Percentiles rank a stretch among this genome's conserved stretches.
Conservation (phyloP, 1,140 invertebrate genomes). For the Diprion similis region DNA sequence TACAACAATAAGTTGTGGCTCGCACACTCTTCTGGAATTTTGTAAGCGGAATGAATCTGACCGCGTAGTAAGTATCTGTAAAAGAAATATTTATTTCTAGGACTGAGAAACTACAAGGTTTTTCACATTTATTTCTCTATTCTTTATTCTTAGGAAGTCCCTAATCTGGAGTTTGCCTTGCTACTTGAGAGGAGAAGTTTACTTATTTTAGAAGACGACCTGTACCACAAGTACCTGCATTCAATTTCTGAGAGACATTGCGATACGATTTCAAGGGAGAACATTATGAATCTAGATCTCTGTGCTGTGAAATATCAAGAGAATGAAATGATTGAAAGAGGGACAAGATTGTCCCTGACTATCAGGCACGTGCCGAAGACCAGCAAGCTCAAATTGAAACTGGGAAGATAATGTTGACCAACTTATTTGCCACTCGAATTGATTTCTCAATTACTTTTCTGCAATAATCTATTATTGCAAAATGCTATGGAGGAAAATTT, state of each 20-base stretch:
- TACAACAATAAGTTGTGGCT: constrained; percentile 91
- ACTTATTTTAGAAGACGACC: constrained; percentile 81
- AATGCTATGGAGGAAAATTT: not conserved
- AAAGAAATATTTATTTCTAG: constrained; percentile 10
- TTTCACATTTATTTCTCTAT: constrained; percentile 23
- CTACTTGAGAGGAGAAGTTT: constrained; percentile 89
- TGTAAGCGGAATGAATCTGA: constrained; percentile 63
- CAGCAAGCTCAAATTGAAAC: constrained; percentile 76
- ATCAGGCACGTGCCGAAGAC: constrained; percentile 94
- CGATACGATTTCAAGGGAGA: constrained; percentile 73
- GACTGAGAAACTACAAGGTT: constrained; percentile 8
- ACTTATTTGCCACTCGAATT: not conserved
- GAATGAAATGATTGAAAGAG: constrained; percentile 67
- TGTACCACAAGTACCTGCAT: constrained; percentile 89
- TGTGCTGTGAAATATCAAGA: constrained; percentile 65
- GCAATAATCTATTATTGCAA: constrained; percentile 13
- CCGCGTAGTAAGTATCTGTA: constrained; percentile 38
- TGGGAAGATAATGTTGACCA: constrained; percentile 48
- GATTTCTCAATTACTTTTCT: not conserved
- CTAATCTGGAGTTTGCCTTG: constrained; percentile 68
- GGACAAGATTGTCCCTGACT: constrained; percentile 87
- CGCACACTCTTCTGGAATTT: constrained; percentile 89
- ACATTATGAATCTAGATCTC: constrained; percentile 72
- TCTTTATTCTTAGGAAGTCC: constrained; percentile 41
- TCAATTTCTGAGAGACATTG: constrained; percentile 80